These are phyloP conservation scores for Exephanes ischioxanthus DNA, from an alignment of 2,888 invertebrate genomes.

Conservation along the genomic window DNA sequence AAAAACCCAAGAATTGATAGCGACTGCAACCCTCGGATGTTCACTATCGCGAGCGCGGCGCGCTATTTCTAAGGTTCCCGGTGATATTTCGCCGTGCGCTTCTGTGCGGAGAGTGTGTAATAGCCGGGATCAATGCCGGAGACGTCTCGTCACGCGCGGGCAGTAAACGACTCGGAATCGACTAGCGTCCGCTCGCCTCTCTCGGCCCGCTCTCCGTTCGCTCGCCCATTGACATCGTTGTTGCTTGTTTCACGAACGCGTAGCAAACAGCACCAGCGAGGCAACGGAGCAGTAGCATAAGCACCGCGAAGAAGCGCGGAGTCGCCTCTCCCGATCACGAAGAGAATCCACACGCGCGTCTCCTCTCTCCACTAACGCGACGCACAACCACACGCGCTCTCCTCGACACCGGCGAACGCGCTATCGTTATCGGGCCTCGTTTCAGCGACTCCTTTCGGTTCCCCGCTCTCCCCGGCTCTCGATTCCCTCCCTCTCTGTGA, in stretches of 20 bases:
- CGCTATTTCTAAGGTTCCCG: neutral
- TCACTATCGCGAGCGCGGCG: no score
- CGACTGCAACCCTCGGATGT: no score
- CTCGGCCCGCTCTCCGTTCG: conserved; percentile 24
- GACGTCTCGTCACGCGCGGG: conserved; percentile 33
- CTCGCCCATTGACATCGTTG: conserved; percentile 39
- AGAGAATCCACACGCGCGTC: conserved; percentile 21
- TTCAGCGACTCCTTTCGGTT: conserved; percentile 13
- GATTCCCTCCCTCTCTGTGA: conserved; percentile 6
- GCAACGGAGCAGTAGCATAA: neutral
- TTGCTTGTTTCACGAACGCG: conserved; percentile 39
- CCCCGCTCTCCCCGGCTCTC: neutral
- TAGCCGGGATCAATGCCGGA: conserved; percentile 10
- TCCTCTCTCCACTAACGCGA: neutral
- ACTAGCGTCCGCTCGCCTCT: conserved; percentile 5
- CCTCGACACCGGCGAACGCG: neutral
- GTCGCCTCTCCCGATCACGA: conserved; percentile 24
- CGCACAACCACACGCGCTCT: neutral
- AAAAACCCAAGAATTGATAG: no score
- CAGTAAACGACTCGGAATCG: conserved; percentile 29
- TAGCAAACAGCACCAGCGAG: conserved; percentile 9
- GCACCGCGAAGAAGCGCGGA: conserved; percentile 24
- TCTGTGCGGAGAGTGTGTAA: neutral
- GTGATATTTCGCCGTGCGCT: neutral
- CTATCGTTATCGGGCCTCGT: conserved; percentile 15